phyloP scores from a whole-genome alignment of 2,113 vertebrate genomes.

The Microcebus lehilahytsara region DNA sequence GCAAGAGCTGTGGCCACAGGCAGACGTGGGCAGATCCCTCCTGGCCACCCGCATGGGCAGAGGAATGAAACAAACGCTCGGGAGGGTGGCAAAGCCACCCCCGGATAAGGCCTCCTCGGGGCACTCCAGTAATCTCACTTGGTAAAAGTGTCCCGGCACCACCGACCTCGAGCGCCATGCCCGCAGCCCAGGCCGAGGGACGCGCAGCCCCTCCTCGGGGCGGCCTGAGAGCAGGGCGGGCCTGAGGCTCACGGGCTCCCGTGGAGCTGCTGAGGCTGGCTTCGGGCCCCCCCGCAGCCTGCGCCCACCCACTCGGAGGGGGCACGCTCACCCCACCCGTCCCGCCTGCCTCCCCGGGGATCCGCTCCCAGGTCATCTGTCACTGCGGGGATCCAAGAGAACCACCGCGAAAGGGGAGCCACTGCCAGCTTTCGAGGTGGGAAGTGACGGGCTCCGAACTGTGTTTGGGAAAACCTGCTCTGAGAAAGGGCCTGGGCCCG shows the following conservation, averaged over 20 bases:
- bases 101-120: background rate
- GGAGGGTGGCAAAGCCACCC: background rate
- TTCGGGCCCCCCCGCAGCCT: background rate
- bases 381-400: background rate
- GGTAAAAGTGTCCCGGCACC: too few relatives aligned
- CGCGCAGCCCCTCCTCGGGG: fast-evolving
- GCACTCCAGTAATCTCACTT: too few relatives aligned
- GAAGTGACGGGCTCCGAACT: background rate
- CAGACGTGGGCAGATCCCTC: background rate
- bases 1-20: background rate
- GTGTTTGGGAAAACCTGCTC: background rate
- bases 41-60: fast-evolving
- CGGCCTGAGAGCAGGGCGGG: background rate
- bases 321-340: fast-evolving
- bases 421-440: background rate
- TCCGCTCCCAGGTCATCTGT: fast-evolving
- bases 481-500: too few relatives aligned
- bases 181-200: fast-evolving
- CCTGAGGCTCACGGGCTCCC: fast-evolving
- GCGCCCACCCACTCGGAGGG: fast-evolving
- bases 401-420: background rate
- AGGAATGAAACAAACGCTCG: too few relatives aligned
- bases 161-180: fast-evolving
- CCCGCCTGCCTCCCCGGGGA: too few relatives aligned
- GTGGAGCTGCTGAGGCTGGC: background rate